Conservation (phyloP, 2,888 invertebrate genomes). For the Prosopocoilus inquinatus region DNA sequence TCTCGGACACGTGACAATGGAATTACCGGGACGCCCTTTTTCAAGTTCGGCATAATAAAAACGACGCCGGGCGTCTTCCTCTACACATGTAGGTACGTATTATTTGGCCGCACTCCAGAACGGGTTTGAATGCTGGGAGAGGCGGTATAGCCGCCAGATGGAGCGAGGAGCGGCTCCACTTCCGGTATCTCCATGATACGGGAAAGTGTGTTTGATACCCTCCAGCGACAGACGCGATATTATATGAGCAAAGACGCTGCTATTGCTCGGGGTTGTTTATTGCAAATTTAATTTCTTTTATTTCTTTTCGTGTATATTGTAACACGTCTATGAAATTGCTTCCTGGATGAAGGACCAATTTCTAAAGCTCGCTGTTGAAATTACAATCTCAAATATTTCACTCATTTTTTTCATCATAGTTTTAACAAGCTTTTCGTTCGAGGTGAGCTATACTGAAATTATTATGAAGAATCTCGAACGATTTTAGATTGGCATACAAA, state of each 20-base stretch:
- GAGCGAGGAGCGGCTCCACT: constrained; percentile 16
- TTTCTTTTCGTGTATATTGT: background rate
- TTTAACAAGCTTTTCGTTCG: no score
- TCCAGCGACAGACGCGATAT: background rate
- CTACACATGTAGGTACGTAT: constrained; percentile 30
- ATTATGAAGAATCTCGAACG: no score
- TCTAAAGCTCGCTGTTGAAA: no score
- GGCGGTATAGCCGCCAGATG: constrained; percentile 27
- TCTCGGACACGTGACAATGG: no score
- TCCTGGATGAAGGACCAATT: background rate
- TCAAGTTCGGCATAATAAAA: no score
- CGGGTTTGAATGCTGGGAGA: constrained; percentile 30
- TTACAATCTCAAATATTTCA: no score
- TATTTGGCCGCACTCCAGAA: constrained; percentile 32
- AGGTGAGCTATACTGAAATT: no score
- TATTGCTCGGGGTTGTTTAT: constrained; percentile 2
- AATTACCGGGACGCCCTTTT: no score
- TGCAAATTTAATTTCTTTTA: constrained; percentile 5
- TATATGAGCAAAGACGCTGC: background rate
- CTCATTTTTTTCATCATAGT: no score
- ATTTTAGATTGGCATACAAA: no score
- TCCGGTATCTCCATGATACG: constrained; percentile 10
- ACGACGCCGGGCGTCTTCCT: constrained; percentile 22
- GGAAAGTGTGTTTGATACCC: constrained; percentile 1
- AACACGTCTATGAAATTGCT: constrained; percentile 3